These are phyloP conservation scores for Diachasma alloeum DNA, from an alignment of 1,140 invertebrate genomes.

Conservation along the genomic window DNA sequence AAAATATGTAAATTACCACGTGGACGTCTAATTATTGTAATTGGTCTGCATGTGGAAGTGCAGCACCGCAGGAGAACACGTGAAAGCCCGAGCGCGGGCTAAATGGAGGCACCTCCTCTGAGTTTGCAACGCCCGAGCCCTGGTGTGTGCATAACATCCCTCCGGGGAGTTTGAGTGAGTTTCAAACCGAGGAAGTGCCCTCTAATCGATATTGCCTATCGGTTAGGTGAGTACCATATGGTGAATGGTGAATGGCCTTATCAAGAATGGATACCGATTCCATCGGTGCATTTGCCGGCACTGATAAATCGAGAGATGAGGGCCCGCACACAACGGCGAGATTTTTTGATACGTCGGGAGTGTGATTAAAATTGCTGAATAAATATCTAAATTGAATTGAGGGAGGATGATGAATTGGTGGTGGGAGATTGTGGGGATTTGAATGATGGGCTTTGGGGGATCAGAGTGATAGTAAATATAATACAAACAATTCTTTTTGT, in stretches of 20 bases:
- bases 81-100: not conserved
- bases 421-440: not conserved
- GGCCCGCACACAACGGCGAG: not conserved
- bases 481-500: too few species aligned
- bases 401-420: not conserved
- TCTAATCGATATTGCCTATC: conserved; percentile 38
- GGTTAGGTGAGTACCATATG: conserved; percentile 26
- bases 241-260: conserved; percentile 28
- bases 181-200: conserved; percentile 12
- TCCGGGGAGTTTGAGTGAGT: conserved; percentile 3
- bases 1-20: conserved; percentile 27
- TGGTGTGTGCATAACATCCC: not conserved
- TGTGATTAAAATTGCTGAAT: not conserved
- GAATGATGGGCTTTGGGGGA: not conserved
- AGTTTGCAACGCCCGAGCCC: not conserved
- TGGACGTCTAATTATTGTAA: conserved; percentile 35
- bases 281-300: not conserved
- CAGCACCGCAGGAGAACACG: not conserved
- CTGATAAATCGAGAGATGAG: not conserved
- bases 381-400: not conserved
- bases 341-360: not conserved
- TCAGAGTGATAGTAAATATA: not conserved
- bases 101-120: too few species aligned
- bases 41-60: conserved; percentile 20
- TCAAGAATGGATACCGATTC: conserved; percentile 21